Conservation (phyloP, 2,113 vertebrate genomes). For the Elephas maximus region DNA sequence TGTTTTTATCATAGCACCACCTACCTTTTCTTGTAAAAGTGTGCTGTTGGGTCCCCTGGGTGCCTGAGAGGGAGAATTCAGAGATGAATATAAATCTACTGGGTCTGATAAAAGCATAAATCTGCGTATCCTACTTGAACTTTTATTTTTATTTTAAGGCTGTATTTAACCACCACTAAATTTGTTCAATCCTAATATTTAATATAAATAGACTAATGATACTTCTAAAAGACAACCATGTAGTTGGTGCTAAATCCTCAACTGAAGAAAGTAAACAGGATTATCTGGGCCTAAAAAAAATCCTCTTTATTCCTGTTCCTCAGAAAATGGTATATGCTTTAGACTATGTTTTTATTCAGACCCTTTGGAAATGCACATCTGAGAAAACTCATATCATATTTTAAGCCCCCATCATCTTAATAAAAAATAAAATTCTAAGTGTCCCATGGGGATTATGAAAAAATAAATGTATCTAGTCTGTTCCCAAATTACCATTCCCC, state of each 20-base stretch:
- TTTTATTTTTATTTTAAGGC: neutral
- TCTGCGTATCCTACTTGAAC: neutral
- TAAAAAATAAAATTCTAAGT: slow-evolving; percentile 63
- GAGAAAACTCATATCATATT: slow-evolving; percentile 25
- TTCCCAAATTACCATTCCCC: slow-evolving; percentile 11
- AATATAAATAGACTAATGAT: neutral
- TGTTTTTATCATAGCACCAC: neutral
- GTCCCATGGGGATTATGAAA: slow-evolving; percentile 49
- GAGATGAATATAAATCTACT: neutral
- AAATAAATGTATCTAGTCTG: neutral
- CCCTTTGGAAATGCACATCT: neutral
- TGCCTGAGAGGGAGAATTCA: neutral
- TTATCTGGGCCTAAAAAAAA: neutral
- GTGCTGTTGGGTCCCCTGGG: neutral
- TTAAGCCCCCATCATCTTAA: slow-evolving; percentile 11
- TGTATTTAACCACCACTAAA: neutral
- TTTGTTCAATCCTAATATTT: neutral
- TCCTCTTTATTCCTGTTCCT: neutral
- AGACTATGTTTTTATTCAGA: neutral
- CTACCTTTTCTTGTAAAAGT: neutral
- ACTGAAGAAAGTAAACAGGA: neutral
- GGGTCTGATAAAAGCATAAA: neutral
- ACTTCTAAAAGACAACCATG: neutral
- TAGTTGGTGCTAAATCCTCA: neutral
- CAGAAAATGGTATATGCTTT: neutral